Conservation (phyloP, 2,113 vertebrate genomes). For the Scortum barcoo region DNA sequence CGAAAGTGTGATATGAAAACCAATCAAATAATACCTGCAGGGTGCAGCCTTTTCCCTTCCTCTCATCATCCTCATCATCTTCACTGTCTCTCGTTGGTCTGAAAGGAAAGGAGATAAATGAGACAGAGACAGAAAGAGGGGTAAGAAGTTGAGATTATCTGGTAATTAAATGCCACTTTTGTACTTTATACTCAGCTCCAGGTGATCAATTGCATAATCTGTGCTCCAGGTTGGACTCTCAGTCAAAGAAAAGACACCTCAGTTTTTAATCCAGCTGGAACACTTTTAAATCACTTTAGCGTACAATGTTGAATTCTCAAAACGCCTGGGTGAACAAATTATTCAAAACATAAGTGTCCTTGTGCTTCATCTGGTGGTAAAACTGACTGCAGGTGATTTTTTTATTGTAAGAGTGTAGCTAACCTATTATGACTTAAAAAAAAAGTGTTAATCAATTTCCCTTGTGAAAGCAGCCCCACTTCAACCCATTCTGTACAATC, state of each 20-base stretch:
- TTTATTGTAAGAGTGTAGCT: not conserved
- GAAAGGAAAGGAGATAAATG: slow-evolving; percentile 43
- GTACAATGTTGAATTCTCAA: not conserved
- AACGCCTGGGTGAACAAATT: not conserved
- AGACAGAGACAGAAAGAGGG: not conserved
- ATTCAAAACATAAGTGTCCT: not conserved
- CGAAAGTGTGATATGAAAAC: slow-evolving; percentile 18
- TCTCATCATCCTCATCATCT: slow-evolving; percentile 97
- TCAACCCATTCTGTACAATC: not conserved
- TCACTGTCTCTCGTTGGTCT: slow-evolving; percentile 97
- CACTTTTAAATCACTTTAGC: not conserved
- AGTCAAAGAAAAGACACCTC: slow-evolving; percentile 22
- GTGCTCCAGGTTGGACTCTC: slow-evolving; percentile 30
- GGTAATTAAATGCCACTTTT: slow-evolving; percentile 51
- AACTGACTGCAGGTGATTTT: not conserved
- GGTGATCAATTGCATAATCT: slow-evolving; percentile 37
- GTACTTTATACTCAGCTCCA: slow-evolving; percentile 10
- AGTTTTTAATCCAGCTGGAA: slow-evolving; percentile 34
- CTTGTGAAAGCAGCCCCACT: not conserved
- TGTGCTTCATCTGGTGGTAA: not conserved
- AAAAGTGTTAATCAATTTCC: not conserved
- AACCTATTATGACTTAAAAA: not conserved
- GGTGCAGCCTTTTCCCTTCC: slow-evolving; percentile 91
- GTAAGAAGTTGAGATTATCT: slow-evolving; percentile 40
- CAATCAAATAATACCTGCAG: slow-evolving; percentile 82